A percentile compares a stretch with the other conserved stretches of the same genome.
phyloP scores from a whole-genome alignment of 37 sponge, comb jelly and placozoan species.

The Haliclona indistincta region DNA sequence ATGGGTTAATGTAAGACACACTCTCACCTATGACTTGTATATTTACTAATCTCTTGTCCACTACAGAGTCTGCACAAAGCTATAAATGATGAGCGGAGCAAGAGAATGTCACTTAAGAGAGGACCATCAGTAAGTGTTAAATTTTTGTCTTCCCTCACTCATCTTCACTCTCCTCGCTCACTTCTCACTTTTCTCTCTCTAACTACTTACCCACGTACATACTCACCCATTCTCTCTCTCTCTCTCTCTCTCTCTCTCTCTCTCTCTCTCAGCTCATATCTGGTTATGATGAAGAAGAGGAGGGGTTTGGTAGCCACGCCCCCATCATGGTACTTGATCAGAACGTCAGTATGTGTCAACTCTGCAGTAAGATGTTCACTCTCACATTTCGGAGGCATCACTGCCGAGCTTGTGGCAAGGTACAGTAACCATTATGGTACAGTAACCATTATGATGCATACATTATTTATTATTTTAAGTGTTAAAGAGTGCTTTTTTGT shows the following conservation, averaged over 20 bases:
- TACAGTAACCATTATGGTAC: too few relatives aligned
- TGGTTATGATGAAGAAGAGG: not conserved
- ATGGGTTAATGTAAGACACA: constrained; percentile 14
- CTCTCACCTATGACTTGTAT: not conserved
- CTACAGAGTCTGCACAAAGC: too few relatives aligned
- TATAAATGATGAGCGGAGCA: too few relatives aligned
- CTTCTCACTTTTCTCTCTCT: too few relatives aligned
- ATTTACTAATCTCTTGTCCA: not conserved
- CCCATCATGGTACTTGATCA: constrained; percentile 95
- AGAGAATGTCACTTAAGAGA: too few relatives aligned
- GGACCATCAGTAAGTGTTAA: too few relatives aligned
- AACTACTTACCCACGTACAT: not conserved
- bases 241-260: not conserved
- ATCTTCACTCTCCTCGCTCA: too few relatives aligned
- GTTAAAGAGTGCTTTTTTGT: too few relatives aligned
- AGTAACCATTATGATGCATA: too few relatives aligned
- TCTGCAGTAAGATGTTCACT: constrained; percentile 80
- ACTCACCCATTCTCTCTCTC: not conserved
- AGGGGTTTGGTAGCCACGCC: constrained; percentile 61
- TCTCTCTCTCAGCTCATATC: not conserved
- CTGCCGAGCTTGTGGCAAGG: constrained; percentile 96
- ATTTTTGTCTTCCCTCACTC: too few relatives aligned
- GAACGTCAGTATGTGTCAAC: constrained; percentile 93
- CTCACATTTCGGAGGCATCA: constrained; percentile 88
- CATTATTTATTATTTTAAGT: too few relatives aligned